Percentiles rank a stretch among this genome's conserved stretches.
Evolutionary conservation across 1,140 invertebrate genomes (phyloP).

Genomic region (Maniola jurtina): DNA sequence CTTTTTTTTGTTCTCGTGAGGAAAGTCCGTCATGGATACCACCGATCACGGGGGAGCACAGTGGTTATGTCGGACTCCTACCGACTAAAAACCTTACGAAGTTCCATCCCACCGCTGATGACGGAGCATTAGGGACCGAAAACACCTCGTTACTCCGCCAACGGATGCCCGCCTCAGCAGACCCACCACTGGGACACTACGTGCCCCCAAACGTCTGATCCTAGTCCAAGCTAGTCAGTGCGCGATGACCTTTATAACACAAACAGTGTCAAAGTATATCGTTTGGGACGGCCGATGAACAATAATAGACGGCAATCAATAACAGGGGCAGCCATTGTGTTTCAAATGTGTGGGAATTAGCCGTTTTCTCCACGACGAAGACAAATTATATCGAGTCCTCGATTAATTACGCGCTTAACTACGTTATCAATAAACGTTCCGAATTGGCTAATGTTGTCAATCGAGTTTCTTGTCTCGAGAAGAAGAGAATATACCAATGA

Average conservation of each 20-base stretch:
- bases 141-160: too few species aligned
- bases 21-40: too few species aligned
- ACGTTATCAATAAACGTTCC: constrained; percentile 54
- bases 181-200: too few species aligned
- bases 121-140: too few species aligned
- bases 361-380: constrained; percentile 70
- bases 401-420: constrained; percentile 73
- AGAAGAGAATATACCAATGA: background rate
- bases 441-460: constrained; percentile 33
- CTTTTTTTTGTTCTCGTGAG: too few species aligned
- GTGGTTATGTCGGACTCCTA: too few species aligned
- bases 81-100: too few species aligned
- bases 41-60: too few species aligned
- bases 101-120: too few species aligned
- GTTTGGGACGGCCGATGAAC: constrained; percentile 57
- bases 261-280: constrained; percentile 63
- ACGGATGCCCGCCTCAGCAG: too few species aligned
- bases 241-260: background rate
- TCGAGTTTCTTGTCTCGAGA: background rate
- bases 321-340: constrained; percentile 65
- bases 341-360: constrained; percentile 73
- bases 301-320: constrained; percentile 71
- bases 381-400: constrained; percentile 68
- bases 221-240: background rate
- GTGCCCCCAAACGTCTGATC: too few species aligned